A percentile compares a stretch with the other conserved stretches of the same genome.
Conservation (phyloP, 1,140 invertebrate species). For the Geopemphigus sp. region DNA sequence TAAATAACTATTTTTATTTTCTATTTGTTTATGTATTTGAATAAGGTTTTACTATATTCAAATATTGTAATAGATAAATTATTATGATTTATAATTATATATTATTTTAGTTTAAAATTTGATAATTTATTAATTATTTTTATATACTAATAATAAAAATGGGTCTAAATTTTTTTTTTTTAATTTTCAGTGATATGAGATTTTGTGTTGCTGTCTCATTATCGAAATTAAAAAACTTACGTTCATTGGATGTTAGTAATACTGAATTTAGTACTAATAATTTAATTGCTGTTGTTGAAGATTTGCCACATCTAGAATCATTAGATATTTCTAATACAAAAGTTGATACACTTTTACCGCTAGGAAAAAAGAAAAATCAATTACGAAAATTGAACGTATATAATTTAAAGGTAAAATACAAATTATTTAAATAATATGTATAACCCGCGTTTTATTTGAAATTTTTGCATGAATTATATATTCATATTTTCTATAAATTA, state of each 20-base stretch:
- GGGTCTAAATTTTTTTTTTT: too few species aligned
- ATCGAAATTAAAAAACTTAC: slow-evolving; percentile 63
- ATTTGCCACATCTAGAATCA: slow-evolving; percentile 66
- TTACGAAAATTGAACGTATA: slow-evolving; percentile 67
- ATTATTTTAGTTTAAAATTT: too few species aligned
- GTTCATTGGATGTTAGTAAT: slow-evolving; percentile 68
- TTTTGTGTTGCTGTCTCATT: slow-evolving; percentile 57
- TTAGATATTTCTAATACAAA: slow-evolving; percentile 71
- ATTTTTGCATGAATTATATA: too few species aligned
- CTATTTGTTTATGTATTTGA: too few species aligned
- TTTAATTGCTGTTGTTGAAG: slow-evolving; percentile 68
- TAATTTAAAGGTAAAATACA: slow-evolving; percentile 61
- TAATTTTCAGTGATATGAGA: slow-evolving; percentile 54
- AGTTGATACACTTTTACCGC: slow-evolving; percentile 67
- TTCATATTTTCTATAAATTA: too few species aligned
- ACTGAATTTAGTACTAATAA: slow-evolving; percentile 62
- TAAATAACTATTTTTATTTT: too few species aligned
- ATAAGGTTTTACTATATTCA: too few species aligned
- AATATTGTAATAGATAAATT: too few species aligned
- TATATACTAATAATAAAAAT: too few species aligned
- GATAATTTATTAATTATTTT: too few species aligned
- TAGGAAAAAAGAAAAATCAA: slow-evolving; percentile 64
- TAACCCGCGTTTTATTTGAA: too few species aligned
- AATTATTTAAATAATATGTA: not conserved
- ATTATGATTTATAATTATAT: too few species aligned